These are phyloP conservation scores for Drosophila navojoa DNA, from an alignment of 1,140 invertebrate genomes.

Conservation along the genomic window DNA sequence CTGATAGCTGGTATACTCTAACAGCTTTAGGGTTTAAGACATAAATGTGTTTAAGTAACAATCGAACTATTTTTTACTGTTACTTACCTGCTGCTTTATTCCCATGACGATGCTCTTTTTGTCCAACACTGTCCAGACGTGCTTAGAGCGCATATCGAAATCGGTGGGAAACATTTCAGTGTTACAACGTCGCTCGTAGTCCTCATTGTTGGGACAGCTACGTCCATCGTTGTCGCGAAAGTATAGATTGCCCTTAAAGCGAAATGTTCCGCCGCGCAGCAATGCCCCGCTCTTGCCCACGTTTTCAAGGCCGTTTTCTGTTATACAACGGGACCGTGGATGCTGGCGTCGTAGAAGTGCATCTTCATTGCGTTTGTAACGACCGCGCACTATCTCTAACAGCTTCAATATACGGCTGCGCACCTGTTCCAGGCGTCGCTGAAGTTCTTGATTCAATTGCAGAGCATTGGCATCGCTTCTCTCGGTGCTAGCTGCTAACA, in stretches of 20 bases:
- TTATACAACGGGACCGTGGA: slow-evolving; percentile 10
- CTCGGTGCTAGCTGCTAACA: slow-evolving; percentile 21
- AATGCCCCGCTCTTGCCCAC: slow-evolving; percentile 47
- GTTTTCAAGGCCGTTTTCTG: background rate
- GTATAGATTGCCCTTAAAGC: slow-evolving; percentile 73
- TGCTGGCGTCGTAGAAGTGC: slow-evolving; percentile 51
- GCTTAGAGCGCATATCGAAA: slow-evolving; percentile 61
- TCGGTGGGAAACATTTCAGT: slow-evolving; percentile 81
- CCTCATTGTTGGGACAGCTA: slow-evolving; percentile 75
- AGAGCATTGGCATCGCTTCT: slow-evolving; percentile 43
- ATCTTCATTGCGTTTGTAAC: slow-evolving; percentile 59
- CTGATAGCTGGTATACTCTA: slow-evolving; percentile 40
- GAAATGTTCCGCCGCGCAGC: slow-evolving; percentile 68
- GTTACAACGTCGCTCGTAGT: slow-evolving; percentile 62
- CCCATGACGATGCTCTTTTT: slow-evolving; percentile 71
- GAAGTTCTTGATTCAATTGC: slow-evolving; percentile 55
- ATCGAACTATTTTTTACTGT: background rate
- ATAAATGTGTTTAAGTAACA: background rate
- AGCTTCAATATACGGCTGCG: slow-evolving; percentile 33
- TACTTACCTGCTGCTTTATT: slow-evolving; percentile 73
- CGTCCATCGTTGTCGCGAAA: slow-evolving; percentile 72
- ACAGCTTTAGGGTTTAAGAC: slow-evolving; percentile 25
- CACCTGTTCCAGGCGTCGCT: slow-evolving; percentile 48
- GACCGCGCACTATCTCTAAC: slow-evolving; percentile 43
- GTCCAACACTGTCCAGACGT: slow-evolving; percentile 69